phyloP scores from a whole-genome alignment of 2,888 invertebrate genomes.

The Acronicta alni region DNA sequence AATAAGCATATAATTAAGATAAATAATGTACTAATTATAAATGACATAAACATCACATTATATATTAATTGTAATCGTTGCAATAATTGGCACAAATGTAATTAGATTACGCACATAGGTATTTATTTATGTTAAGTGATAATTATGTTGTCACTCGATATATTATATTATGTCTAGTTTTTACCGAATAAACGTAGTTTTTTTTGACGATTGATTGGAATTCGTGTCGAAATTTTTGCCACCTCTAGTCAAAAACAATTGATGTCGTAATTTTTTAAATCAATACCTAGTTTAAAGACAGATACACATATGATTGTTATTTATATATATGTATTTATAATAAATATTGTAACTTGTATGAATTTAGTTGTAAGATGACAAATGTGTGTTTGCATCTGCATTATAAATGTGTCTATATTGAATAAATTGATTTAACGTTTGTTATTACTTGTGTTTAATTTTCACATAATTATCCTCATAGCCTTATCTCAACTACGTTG shows the following conservation, averaged over 20 bases:
- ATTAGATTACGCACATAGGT: conserved; percentile 3
- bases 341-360: conserved; percentile 27
- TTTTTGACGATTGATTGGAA: conserved; percentile 21
- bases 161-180: neutral
- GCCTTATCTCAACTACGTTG: too few species aligned
- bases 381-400: conserved; percentile 51
- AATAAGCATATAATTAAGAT: conserved; percentile 28
- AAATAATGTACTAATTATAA: conserved; percentile 19
- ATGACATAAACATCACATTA: conserved; percentile 16
- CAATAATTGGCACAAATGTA: conserved; percentile 24
- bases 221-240: conserved; percentile 1
- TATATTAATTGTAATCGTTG: conserved; percentile 6
- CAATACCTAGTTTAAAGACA: too few species aligned
- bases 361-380: conserved; percentile 40
- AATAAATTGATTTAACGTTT: conserved; percentile 59
- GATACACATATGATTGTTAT: conserved; percentile 15
- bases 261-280: conserved; percentile 24
- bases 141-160: neutral
- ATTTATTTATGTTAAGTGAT: conserved; percentile 16
- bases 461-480: too few species aligned
- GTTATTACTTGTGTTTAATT: conserved; percentile 36
- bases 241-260: conserved; percentile 46
- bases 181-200: neutral
- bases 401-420: conserved; percentile 57
- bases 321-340: conserved; percentile 9